Base-by-base conservation (phyloP, 2,113 vertebrate genomes). In the Thunnus maccoyii region DNA sequence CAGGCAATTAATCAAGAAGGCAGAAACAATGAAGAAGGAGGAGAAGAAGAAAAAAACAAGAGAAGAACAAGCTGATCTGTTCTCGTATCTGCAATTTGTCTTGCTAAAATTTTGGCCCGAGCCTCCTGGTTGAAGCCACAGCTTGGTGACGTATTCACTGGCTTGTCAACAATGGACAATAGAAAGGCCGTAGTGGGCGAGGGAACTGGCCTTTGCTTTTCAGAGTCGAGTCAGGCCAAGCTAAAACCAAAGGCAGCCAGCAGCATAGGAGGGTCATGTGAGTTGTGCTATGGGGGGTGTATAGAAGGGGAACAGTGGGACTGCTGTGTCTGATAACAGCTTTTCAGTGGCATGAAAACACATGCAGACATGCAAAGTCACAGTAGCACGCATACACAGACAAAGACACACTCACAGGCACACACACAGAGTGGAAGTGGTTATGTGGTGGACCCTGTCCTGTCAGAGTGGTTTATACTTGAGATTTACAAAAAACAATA, bases 291-390 rank as follows among this genome's bases (percentile, higher is more conserved):
- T 85, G 84, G 86, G 84, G 86, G 79, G 66, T 81, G 85, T 66
- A 80, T 76, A 36, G 90, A 83, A 87, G 90, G 84, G 58, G 83
- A 90, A 93, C 91, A 94, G 89, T 84, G 83, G 47, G 41, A 72
- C 89, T 91, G 91, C 91, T 93, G 94, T 94, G 88, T 84, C 81
- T 58, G 89, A 94, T 92, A 92, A 90, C 90, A 89, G 82, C 88
- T 90, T 91, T 89, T 88, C 85, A 87, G 48, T 65, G 66, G 5
- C 72, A 66, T 15, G 13, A 60, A 89, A 89, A 86, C 86, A 78
- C 84, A 85, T 72, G 56, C 47, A 69, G 52, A 65, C 75, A 25
- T 57, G 65, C 68, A 12, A 71, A 89, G 78, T 87, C 82, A 88
- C 60, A 68, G 68, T 69, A 64, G 25, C 56, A 79, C 10, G 55